Conservation (phyloP, 2,888 invertebrate species). For the Eupithecia abbreviata region DNA sequence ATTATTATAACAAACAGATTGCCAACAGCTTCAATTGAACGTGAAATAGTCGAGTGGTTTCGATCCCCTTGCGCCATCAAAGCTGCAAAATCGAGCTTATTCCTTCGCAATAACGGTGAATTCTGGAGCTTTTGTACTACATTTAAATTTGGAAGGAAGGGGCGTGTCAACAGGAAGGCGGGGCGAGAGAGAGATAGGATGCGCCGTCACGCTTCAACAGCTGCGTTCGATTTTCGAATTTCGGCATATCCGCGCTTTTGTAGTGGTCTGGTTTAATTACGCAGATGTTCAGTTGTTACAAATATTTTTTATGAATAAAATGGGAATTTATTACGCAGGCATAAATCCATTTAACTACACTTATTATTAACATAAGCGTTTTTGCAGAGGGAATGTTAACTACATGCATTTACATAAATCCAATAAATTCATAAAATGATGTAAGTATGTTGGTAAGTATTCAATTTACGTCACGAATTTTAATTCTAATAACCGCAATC, state of each 20-base stretch:
- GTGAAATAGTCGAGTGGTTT: conserved; percentile 24
- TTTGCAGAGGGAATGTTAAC: conserved; percentile 1
- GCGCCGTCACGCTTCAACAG: conserved; percentile 42
- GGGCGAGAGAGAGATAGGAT: conserved; percentile 73
- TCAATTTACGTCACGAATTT: background rate
- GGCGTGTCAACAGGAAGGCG: conserved; percentile 76
- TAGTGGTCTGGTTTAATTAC: conserved; percentile 40
- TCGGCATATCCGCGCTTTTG: conserved; percentile 39
- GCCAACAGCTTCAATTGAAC: conserved; percentile 29
- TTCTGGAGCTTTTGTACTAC: conserved; percentile 36
- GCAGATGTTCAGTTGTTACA: conserved; percentile 24
- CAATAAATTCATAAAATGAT: background rate
- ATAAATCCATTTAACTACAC: background rate
- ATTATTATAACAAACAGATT: conserved; percentile 25
- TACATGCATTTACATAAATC: background rate
- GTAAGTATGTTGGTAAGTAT: background rate
- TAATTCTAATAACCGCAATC: background rate
- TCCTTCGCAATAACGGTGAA: conserved; percentile 27
- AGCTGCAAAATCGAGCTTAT: conserved; percentile 25
- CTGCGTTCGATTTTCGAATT: conserved; percentile 43
- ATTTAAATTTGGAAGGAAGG: conserved; percentile 71
- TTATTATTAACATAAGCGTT: background rate
- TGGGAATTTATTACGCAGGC: background rate
- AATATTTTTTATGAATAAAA: conserved; percentile 4
- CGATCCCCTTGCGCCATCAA: conserved; percentile 15